Evolutionary conservation across 2,113 vertebrate genomes (phyloP).

Genomic region (Pao palembangensis): DNA sequence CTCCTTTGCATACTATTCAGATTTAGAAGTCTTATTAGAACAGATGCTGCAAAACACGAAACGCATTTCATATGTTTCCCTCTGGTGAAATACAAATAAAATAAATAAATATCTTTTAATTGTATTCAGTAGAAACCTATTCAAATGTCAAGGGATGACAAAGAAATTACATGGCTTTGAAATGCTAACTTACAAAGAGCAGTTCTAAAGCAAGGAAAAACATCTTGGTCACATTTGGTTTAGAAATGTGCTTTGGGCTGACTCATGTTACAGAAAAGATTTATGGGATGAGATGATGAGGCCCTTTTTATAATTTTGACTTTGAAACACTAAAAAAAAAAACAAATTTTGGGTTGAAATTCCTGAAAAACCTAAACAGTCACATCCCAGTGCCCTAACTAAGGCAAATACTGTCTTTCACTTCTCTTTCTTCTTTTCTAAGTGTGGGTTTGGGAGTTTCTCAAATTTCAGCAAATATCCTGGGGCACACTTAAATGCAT

Average conservation of each 20-base stretch:
- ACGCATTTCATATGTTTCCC: slow-evolving; percentile 26
- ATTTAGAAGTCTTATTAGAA: slow-evolving; percentile 45
- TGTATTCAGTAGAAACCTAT: slow-evolving; percentile 48
- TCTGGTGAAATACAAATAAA: slow-evolving; percentile 34
- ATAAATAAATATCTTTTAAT: slow-evolving; percentile 50
- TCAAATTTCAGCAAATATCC: slow-evolving; percentile 46
- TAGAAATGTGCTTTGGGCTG: background rate
- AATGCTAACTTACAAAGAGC: slow-evolving; percentile 41
- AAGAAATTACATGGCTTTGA: slow-evolving; percentile 54
- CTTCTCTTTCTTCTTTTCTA: slow-evolving; percentile 38
- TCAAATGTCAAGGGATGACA: slow-evolving; percentile 43
- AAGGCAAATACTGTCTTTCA: slow-evolving; percentile 26
- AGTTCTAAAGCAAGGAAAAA: slow-evolving; percentile 23
- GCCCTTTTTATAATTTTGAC: background rate
- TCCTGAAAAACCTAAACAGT: slow-evolving; percentile 10
- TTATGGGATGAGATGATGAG: slow-evolving; percentile 6
- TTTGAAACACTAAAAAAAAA: background rate
- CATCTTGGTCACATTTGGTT: slow-evolving; percentile 5
- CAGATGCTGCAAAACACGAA: slow-evolving; percentile 53
- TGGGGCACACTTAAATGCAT: slow-evolving; percentile 33
- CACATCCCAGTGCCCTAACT: slow-evolving; percentile 14
- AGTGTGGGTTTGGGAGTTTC: slow-evolving; percentile 51
- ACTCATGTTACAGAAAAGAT: slow-evolving; percentile 10
- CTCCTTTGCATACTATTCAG: slow-evolving; percentile 11
- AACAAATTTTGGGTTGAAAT: slow-evolving; percentile 14